phyloP scores from a whole-genome alignment of 1,140 invertebrate species.

The Zaprionus kolodkinae region DNA sequence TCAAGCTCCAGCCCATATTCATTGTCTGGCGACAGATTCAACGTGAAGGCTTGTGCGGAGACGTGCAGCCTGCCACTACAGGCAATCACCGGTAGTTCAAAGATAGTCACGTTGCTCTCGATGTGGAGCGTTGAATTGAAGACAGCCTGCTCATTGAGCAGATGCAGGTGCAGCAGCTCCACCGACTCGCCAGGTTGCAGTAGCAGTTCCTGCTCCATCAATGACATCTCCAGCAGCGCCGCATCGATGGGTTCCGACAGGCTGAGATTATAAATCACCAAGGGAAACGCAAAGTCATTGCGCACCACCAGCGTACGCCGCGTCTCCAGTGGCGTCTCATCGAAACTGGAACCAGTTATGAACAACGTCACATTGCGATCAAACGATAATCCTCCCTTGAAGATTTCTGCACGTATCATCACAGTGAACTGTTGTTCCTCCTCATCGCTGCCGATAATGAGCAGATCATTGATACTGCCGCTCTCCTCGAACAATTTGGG shows the following conservation, averaged over 20 bases:
- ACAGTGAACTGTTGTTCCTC: conserved; percentile 58
- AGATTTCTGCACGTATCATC: conserved; percentile 71
- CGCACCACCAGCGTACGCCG: conserved; percentile 60
- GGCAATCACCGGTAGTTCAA: conserved; percentile 63
- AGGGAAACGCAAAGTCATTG: conserved; percentile 65
- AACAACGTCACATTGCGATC: conserved; percentile 70
- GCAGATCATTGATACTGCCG: conserved; percentile 56
- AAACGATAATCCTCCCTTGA: conserved; percentile 63
- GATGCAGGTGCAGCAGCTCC: conserved; percentile 55
- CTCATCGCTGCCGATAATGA: conserved; percentile 35
- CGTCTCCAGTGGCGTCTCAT: conserved; percentile 32
- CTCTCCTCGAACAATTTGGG: conserved; percentile 59
- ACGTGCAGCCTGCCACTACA: conserved; percentile 71
- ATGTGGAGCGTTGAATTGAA: conserved; percentile 60
- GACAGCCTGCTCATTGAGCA: conserved; percentile 53
- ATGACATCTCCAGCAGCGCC: conserved; percentile 46
- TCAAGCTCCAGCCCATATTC: conserved; percentile 55
- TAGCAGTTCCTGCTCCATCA: conserved; percentile 74
- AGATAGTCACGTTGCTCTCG: conserved; percentile 68
- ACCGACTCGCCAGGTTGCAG: conserved; percentile 67
- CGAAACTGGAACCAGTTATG: conserved; percentile 42
- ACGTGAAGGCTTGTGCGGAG: conserved; percentile 53
- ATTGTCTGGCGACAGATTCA: conserved; percentile 26
- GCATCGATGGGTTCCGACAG: conserved; percentile 43
- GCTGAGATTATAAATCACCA: conserved; percentile 62